A percentile compares a stretch with the other conserved stretches of the same genome.
These are phyloP conservation scores for Pelobates cultripes DNA, from an alignment of 2,797 vertebrate species.

Conservation along the genomic window DNA sequence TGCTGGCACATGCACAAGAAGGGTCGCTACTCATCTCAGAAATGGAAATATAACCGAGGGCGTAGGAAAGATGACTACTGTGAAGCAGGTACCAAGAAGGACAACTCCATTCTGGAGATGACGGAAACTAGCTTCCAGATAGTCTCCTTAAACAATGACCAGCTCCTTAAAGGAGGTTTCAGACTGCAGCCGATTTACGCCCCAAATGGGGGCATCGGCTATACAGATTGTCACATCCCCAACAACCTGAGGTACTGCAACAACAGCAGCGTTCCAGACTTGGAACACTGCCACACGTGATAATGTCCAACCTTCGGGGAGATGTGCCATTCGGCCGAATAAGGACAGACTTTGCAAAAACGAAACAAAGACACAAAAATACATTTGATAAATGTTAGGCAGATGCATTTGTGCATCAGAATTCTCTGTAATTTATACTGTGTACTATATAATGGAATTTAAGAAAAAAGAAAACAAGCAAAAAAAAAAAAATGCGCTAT, in stretches of 20 bases:
- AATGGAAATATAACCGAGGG: constrained; percentile 97
- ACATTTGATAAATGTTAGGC: constrained; percentile 84
- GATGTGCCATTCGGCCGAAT: not conserved
- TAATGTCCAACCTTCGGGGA: constrained; percentile 61
- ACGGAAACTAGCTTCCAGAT: constrained; percentile 99
- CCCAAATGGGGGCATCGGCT: constrained; percentile 95
- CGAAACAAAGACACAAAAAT: constrained; percentile 69
- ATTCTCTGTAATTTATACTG: constrained; percentile 99
- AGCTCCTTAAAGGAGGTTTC: constrained; percentile 97
- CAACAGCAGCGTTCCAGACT: constrained; percentile 88
- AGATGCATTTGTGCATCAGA: constrained; percentile 86
- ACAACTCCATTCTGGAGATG: constrained; percentile 98
- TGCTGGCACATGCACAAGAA: constrained; percentile 99
- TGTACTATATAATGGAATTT: constrained; percentile 96
- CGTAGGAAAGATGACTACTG: constrained; percentile 97
- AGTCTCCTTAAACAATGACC: constrained; percentile 99
- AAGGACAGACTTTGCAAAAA: constrained; percentile 60
- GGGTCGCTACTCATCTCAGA: constrained; percentile 87
- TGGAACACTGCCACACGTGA: constrained; percentile 94
- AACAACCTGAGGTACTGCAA: constrained; percentile 97
- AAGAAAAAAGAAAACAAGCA: constrained; percentile 59
- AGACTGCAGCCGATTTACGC: constrained; percentile 95
- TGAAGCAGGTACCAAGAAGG: constrained; percentile 94
- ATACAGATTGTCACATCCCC: constrained; percentile 96
- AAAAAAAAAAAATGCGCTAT: constrained; percentile 82